phyloP scores from a whole-genome alignment of 2,888 invertebrate species.

The Aspidiotus rigidus region DNA sequence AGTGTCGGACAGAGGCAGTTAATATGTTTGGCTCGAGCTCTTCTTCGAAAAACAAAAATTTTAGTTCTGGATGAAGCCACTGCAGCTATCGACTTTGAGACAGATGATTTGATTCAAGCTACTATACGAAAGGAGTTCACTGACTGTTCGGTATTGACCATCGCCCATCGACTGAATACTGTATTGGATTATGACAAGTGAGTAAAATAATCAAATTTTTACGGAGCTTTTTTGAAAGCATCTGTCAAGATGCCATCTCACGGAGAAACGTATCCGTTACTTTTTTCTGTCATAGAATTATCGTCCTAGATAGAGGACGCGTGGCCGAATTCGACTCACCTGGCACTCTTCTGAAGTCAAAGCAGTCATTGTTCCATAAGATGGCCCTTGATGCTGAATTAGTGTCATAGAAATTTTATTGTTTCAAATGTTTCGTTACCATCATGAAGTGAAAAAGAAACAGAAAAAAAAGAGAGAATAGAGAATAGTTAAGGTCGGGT shows the following conservation, averaged over 20 bases:
- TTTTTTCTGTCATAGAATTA: conserved; percentile 50
- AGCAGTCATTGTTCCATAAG: conserved; percentile 61
- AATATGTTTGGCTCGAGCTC: conserved; percentile 72
- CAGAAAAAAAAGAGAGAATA: no score
- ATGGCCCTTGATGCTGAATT: conserved; percentile 81
- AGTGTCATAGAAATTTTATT: conserved; percentile 42
- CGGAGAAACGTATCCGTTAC: not conserved
- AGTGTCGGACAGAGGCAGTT: conserved; percentile 82
- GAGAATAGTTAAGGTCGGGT: no score
- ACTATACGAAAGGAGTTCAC: conserved; percentile 80
- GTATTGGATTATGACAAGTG: conserved; percentile 75
- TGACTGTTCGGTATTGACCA: conserved; percentile 79
- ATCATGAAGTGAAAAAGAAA: no score
- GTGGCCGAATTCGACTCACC: conserved; percentile 72
- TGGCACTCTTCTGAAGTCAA: conserved; percentile 56
- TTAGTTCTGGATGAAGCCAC: conserved; percentile 81
- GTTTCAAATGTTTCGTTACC: no score
- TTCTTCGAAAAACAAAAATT: conserved; percentile 75
- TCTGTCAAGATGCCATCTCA: not conserved
- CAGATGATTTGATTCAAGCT: conserved; percentile 78
- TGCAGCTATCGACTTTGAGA: conserved; percentile 82
- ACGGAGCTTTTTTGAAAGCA: not conserved
- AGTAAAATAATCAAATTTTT: conserved; percentile 22
- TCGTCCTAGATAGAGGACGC: conserved; percentile 68
- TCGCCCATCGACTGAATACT: conserved; percentile 88